Base-by-base conservation (phyloP, 2,113 vertebrate species). In the Mus spicilegus region DNA sequence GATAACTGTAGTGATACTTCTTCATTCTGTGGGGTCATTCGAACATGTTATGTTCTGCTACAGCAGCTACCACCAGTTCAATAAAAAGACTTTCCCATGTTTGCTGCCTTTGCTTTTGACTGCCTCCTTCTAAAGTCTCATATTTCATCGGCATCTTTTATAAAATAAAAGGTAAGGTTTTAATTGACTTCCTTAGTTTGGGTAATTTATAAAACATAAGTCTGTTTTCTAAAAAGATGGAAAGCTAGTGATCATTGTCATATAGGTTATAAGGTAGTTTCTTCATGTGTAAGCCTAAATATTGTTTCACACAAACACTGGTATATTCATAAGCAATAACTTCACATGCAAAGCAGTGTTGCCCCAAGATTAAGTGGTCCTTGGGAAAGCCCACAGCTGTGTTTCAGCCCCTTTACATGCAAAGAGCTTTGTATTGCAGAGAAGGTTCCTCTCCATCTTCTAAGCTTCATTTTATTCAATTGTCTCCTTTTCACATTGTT, bases 401-500 rank as follows among this genome's bases (percentile, higher is more conserved):
- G 82, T 96, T 95, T 95, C 93, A 94, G 96, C 88, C 89, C 91
- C n/a, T 28, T 91, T 93, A 94, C 91, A 33, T 4, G 94, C 97
- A 97, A 97, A 96, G 96, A 98, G 98, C 96, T 98, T 98, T 98
- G 97, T 97, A 97, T 94, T 97, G 96, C 94, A 98, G 96, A 93
- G 97, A 98, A 98, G 95, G 97, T 97, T 98, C 97, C 96, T 98
- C 98, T 98, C 98, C 93, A 98, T 96, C 98, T 98, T 95, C 72
- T 97, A 97, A 96, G 97, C 96, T 98, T 98, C 98, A 97, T 98
- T 98, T 98, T 98, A 98, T 98, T 98, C 98, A 98, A 91, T 96
- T 81, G 84, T 97, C 97, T 98, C 97, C 97, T 98, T 98, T 98
- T 98, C 97, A 98, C 98, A 98, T 98, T 98, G 98, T 98, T 99